phyloP scores from a whole-genome alignment of 2,888 invertebrate species.

The Asteroscopus sphinx region DNA sequence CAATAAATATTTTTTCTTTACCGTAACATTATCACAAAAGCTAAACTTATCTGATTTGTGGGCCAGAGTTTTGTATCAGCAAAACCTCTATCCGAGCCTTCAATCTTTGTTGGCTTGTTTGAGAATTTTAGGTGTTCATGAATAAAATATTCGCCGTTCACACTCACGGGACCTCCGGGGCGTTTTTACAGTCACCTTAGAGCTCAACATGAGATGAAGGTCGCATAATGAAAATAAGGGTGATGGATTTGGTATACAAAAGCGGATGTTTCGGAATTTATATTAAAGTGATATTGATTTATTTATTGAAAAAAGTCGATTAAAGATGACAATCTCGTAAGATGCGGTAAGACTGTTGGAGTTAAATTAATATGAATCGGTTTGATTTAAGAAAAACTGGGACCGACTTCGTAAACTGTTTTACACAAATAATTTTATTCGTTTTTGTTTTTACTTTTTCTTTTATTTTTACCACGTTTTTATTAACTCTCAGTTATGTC shows the following conservation, averaged over 20 bases:
- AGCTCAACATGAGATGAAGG: slow-evolving; percentile 53
- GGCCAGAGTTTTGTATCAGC: slow-evolving; percentile 23
- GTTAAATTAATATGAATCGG: no score
- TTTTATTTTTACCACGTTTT: no score
- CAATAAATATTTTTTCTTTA: slow-evolving; percentile 1
- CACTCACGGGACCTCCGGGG: slow-evolving; percentile 48
- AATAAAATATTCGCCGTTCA: slow-evolving; percentile 72
- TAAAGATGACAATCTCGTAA: no score
- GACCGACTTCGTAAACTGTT: no score
- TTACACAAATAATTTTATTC: no score
- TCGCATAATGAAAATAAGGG: slow-evolving; percentile 42
- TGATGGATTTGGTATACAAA: slow-evolving; percentile 2
- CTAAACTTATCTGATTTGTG: slow-evolving; percentile 9
- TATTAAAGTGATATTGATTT: no score
- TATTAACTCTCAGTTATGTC: no score
- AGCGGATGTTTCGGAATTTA: background rate
- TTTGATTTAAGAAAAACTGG: no score
- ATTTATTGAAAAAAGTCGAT: no score
- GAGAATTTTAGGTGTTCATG: slow-evolving; percentile 68
- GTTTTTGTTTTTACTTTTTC: no score
- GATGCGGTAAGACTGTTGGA: no score
- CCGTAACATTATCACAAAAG: background rate
- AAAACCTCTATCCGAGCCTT: slow-evolving; percentile 24
- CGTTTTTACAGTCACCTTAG: slow-evolving; percentile 55
- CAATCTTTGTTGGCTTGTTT: slow-evolving; percentile 43